These are phyloP conservation scores for Bombus difficillimus DNA, from an alignment of 1,140 invertebrate genomes.

Conservation along the genomic window DNA sequence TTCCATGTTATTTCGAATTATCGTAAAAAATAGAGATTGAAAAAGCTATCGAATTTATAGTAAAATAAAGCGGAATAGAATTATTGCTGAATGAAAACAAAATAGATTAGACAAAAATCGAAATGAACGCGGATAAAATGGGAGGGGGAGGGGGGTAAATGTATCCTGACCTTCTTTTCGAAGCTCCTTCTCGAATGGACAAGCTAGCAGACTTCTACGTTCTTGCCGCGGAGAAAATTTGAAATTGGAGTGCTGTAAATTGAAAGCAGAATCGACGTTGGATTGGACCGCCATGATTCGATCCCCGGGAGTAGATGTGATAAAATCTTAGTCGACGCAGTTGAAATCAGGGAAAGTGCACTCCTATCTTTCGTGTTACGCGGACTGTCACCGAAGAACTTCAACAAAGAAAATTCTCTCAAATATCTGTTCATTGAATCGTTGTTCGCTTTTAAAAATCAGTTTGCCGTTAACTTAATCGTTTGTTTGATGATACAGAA, in stretches of 20 bases:
- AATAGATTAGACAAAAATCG: neutral
- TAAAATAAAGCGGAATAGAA: neutral
- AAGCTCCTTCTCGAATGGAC: neutral
- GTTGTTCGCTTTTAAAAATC: neutral
- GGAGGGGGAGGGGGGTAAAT: too few species aligned
- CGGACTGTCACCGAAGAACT: neutral
- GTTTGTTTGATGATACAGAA: too few species aligned
- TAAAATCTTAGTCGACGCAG: slow-evolving; percentile 15
- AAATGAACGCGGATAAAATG: neutral
- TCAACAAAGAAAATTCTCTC: neutral
- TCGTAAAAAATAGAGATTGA: neutral
- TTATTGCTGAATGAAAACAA: neutral
- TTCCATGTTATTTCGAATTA: neutral
- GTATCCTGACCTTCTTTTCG: neutral
- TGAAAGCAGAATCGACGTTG: slow-evolving; percentile 26
- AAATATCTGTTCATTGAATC: neutral
- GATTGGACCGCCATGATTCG: slow-evolving; percentile 1
- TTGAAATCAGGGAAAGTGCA: neutral
- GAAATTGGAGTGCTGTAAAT: slow-evolving; percentile 28
- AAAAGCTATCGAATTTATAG: neutral
- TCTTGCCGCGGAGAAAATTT: neutral
- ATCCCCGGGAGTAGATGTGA: slow-evolving; percentile 12
- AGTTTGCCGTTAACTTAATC: too few species aligned
- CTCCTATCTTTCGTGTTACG: neutral
- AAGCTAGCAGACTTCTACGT: neutral